Evolutionary conservation across 30 jellyfish, hydroid and myxozoan species (phyloP), one percentile per base, ranked within the genome.

Genomic region (Aurelia aurita): DNA sequence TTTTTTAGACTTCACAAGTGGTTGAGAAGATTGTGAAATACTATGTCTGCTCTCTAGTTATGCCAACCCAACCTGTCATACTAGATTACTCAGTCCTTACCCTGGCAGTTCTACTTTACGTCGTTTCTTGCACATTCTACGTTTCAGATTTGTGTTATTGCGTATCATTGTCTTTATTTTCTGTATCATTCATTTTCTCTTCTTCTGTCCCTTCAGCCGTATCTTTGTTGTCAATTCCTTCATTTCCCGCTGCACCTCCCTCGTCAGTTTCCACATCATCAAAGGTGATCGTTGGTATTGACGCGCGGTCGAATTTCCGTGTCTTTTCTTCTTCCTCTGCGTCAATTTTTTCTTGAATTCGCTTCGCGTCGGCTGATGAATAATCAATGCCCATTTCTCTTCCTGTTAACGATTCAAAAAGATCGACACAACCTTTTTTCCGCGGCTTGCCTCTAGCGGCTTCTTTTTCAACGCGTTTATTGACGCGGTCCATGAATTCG

Each of bases 311-410:
- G 5, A n/a, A n/a, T 39, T 14, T 22, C 19, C 32, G 65, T 64
- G 0, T 12, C 32, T 49, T 57, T 26, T 77, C 88, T 12, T 77
- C 88, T 27, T 54, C 62, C n/a, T 77, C 88, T 21, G 76, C 88
- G 46, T 77, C 88, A 10, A 77, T 19, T 61, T 77, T 77, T 60
- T 59, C 88, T 43, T 77, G 88, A 28, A 77, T 77, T 32, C 58
- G 53, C 19, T 53, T 46, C 23, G 93, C 93, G 25, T 83, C 93
- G 14, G 65, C 65, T 16, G 82, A 12, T 28, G 82, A 58, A 55
- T 83, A 83, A 59, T 83, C 93, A n/a, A 70, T 82, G 29, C 81
- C 93, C 19, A 62, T 62, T 58, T 70, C 85, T 66, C 93, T 39
- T 28, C 93, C 93, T 18, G 93, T 83, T 39, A 83, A 29, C 31